These are phyloP conservation scores for Phrynocephalus guinanensis DNA, from an alignment of 2,797 vertebrate genomes.

Conservation along the genomic window DNA sequence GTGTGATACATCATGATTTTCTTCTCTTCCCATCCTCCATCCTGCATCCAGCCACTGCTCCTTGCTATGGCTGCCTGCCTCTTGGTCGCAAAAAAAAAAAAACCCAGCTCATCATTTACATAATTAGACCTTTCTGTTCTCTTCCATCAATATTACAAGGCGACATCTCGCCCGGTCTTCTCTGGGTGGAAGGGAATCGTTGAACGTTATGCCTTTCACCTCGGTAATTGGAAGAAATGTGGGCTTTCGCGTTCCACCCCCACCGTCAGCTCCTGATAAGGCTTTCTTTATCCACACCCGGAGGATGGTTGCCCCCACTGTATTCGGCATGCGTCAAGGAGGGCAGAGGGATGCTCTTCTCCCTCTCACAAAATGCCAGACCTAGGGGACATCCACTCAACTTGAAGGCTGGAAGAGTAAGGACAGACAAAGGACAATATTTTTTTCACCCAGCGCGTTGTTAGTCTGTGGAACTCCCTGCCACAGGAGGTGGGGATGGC, in stretches of 20 bases:
- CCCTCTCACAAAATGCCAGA: too few relatives aligned
- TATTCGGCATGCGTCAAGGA: background rate
- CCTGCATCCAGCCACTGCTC: too few relatives aligned
- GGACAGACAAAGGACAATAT: too few relatives aligned
- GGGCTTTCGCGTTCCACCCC: background rate
- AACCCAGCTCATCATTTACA: slow-evolving; percentile 61
- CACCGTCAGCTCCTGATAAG: slow-evolving; percentile 14
- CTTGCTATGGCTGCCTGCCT: slow-evolving; percentile 55
- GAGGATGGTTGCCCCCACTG: background rate
- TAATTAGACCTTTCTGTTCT: slow-evolving; percentile 69
- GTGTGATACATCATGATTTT: slow-evolving; percentile 1
- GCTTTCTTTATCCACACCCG: background rate
- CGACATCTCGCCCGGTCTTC: slow-evolving; percentile 61
- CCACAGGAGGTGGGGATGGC: too few relatives aligned
- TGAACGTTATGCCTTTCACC: slow-evolving; percentile 40
- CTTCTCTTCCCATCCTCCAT: too few relatives aligned
- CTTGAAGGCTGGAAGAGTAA: too few relatives aligned
- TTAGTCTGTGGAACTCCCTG: too few relatives aligned
- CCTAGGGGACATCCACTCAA: too few relatives aligned
- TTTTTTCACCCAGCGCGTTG: too few relatives aligned
- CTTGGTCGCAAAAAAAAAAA: slow-evolving; percentile 24
- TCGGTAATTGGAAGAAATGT: slow-evolving; percentile 50
- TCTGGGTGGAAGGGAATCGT: slow-evolving; percentile 43
- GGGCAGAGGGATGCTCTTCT: too few relatives aligned
- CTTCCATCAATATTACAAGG: slow-evolving; percentile 60